Conservation (phyloP, 2,888 invertebrate species). For the Euphydryas editha region DNA sequence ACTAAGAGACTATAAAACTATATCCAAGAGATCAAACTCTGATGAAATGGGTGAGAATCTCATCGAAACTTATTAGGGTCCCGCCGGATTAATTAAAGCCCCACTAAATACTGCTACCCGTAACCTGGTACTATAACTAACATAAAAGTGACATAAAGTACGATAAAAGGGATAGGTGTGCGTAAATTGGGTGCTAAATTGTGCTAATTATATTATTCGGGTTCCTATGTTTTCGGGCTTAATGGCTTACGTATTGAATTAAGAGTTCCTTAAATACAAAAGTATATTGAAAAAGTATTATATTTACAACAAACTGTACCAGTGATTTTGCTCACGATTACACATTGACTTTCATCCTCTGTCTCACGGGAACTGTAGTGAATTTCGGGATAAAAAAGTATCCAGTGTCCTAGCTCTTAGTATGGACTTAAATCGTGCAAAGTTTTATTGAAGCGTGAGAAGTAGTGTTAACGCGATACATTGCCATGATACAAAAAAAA, state of each 20-base stretch:
- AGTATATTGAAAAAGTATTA: too few species aligned
- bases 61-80: slow-evolving; percentile 55
- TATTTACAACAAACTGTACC: too few species aligned
- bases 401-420: too few species aligned
- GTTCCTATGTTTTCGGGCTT: neutral
- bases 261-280: too few species aligned
- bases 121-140: slow-evolving; percentile 11
- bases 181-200: slow-evolving; percentile 4
- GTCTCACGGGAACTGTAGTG: too few species aligned
- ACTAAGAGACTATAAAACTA: slow-evolving; percentile 12
- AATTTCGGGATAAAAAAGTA: too few species aligned
- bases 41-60: slow-evolving; percentile 28
- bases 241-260: neutral
- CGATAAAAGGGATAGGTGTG: neutral
- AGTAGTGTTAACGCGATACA: too few species aligned
- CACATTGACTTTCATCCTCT: too few species aligned
- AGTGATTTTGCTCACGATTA: too few species aligned
- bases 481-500: too few species aligned
- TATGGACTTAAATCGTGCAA: too few species aligned
- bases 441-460: too few species aligned
- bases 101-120: slow-evolving; percentile 47
- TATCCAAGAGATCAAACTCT: slow-evolving; percentile 17
- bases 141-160: neutral
- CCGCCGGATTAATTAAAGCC: slow-evolving; percentile 60
- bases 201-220: slow-evolving; percentile 1